Evolutionary conservation across 2,797 vertebrate genomes (phyloP).

Genomic region (Falco novaeseelandiae): DNA sequence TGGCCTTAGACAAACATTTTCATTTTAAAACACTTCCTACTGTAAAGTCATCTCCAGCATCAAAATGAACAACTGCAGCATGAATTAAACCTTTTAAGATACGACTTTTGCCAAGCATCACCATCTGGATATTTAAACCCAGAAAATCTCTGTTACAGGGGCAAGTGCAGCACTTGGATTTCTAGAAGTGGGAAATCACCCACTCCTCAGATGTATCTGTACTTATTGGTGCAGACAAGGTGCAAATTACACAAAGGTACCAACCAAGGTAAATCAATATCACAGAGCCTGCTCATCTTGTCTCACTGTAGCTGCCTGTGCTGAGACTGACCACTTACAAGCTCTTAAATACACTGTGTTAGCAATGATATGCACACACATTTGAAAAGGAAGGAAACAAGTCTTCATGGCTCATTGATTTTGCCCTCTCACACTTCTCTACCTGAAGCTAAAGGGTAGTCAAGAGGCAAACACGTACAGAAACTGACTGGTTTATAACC

Average conservation of each 20-base stretch:
- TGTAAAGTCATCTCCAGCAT: not conserved
- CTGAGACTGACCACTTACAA: not conserved
- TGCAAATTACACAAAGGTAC: not conserved
- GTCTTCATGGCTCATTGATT: not conserved
- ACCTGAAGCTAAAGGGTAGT: not conserved
- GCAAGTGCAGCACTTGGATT: not conserved
- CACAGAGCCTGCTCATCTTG: not conserved
- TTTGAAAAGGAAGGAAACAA: not conserved
- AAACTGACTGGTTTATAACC: not conserved
- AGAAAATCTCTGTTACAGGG: not conserved
- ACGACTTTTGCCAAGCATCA: not conserved
- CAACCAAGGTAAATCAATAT: not conserved
- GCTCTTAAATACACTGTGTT: not conserved
- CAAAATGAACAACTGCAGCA: not conserved
- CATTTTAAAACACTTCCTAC: not conserved
- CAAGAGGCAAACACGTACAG: not conserved
- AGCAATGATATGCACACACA: not conserved
- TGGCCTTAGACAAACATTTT: not conserved
- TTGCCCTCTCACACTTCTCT: not conserved
- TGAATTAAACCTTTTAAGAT: not conserved
- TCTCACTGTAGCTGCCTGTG: not conserved
- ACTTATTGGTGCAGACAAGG: not conserved
- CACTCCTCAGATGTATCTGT: not conserved
- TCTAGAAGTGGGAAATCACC: not conserved
- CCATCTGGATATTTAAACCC: not conserved